These are phyloP conservation scores for Oxygymnocypris stewartii DNA, from an alignment of 2,113 vertebrate species.

Conservation along the genomic window DNA sequence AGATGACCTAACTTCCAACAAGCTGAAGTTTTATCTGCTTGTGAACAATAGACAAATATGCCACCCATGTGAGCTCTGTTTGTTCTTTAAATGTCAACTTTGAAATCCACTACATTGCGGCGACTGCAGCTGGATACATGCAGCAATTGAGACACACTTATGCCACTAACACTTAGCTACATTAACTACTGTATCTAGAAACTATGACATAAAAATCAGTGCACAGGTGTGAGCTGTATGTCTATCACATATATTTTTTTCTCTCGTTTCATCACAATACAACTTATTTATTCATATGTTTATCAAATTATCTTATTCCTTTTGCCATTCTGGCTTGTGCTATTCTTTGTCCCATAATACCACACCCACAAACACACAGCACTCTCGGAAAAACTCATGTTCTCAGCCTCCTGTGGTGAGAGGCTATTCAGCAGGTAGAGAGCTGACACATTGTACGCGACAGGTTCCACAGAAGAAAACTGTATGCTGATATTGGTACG, in stretches of 20 bases:
- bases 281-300: slow-evolving; percentile 30
- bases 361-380: slow-evolving; percentile 15
- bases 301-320: slow-evolving; percentile 23
- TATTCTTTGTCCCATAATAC: neutral
- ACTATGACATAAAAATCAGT: slow-evolving; percentile 13
- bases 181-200: slow-evolving; percentile 32
- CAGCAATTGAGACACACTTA: slow-evolving; percentile 57
- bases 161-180: slow-evolving; percentile 29
- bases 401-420: slow-evolving; percentile 23
- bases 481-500: neutral
- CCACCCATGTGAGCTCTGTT: slow-evolving; percentile 75
- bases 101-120: slow-evolving; percentile 73
- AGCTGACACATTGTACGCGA: slow-evolving; percentile 14
- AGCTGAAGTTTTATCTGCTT: slow-evolving; percentile 75
- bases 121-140: slow-evolving; percentile 66
- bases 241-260: neutral
- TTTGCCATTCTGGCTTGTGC: slow-evolving; percentile 13
- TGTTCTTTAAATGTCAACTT: slow-evolving; percentile 80
- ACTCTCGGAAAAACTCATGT: slow-evolving; percentile 42
- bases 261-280: slow-evolving; percentile 18
- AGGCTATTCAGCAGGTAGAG: slow-evolving; percentile 33
- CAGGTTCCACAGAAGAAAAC: slow-evolving; percentile 26
- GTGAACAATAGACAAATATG: slow-evolving; percentile 72
- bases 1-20: slow-evolving; percentile 70
- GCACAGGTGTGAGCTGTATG: slow-evolving; percentile 30